Evolutionary conservation across 2,113 vertebrate species (phyloP), one percentile per base, ranked within the genome.

Genomic region (Prunella fulvescens): DNA sequence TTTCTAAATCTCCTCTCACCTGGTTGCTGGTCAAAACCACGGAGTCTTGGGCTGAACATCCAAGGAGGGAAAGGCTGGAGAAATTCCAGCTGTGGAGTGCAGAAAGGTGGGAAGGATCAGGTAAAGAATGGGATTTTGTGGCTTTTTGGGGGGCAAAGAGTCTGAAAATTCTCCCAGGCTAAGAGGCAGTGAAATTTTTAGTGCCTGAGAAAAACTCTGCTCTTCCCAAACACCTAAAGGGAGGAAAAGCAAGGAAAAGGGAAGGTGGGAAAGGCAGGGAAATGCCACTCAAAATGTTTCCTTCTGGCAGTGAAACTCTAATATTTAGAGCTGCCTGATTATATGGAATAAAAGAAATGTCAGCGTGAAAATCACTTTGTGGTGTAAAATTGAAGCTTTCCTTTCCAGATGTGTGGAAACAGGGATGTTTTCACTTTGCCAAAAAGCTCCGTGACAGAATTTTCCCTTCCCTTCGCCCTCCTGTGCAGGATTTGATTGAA

Each of bases 1-100:
- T 86, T 87, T n/a, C 44, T 60, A 47, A 93, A 95, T 97, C 96
- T 95, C 83, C 86, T 95, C 94, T 91, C 92, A 81, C 86, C 81
- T 88, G 81, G 86, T 88, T 90, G 85, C 56, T 72, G 70, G 60
- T 42, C 61, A 48, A 64, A 66, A 37, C 35, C 37, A 17, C 19
- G 0, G 3, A 44, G 48, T 7, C 37, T 86, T 39, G 10, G 16
- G 3, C 9, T 0, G 7, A 70, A 22, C 2, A 2, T 29, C 50
- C 76, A 6, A 4, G 8, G 11, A 51, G 29, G 35, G 11, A 15
- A 39, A 65, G 31, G 16, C 19, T 24, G 0, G 26, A 1, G 0
- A 0, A 7, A 33, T 69, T 65, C n/a, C 51, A 56, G 39, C 25
- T 31, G n/a, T 19, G 24, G n/a, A 8, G 48, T 9, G n/a, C 22